These are phyloP conservation scores for Conchocele bisecta DNA, from an alignment of 2,888 invertebrate species.

Conservation along the genomic window DNA sequence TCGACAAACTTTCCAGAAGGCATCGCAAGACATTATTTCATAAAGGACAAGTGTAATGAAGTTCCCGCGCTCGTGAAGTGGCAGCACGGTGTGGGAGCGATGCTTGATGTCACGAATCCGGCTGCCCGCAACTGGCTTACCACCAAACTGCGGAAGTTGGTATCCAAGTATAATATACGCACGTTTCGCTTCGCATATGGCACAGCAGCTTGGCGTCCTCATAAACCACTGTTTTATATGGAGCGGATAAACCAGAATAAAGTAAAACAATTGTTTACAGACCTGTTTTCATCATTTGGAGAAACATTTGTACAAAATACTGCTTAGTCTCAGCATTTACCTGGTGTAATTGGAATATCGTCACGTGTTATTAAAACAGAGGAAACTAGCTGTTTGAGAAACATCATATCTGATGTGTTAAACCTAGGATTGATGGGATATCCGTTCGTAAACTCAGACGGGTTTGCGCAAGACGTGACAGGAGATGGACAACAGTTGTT, in stretches of 20 bases:
- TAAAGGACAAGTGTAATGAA: constrained; percentile 65
- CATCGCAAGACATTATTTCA: constrained; percentile 84
- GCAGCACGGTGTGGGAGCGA: constrained; percentile 88
- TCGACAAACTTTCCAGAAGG: constrained; percentile 89
- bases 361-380: constrained; percentile 93
- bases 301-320: constrained; percentile 63
- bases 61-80: constrained; percentile 83
- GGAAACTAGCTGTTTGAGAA: constrained; percentile 87
- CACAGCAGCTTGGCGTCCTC: constrained; percentile 72
- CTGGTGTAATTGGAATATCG: constrained; percentile 90
- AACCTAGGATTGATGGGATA: constrained; percentile 89
- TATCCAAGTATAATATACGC: constrained; percentile 88
- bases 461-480: constrained; percentile 89
- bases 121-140: constrained; percentile 89
- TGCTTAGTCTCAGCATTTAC: constrained; percentile 89
- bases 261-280: constrained; percentile 58
- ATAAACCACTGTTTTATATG: constrained; percentile 65
- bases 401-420: constrained; percentile 91
- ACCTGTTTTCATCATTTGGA: constrained; percentile 56
- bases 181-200: constrained; percentile 94
- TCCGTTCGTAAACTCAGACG: constrained; percentile 94
- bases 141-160: constrained; percentile 88
- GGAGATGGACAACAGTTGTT: background rate
- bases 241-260: constrained; percentile 54
- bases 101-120: constrained; percentile 95